Evolutionary conservation across 2,888 invertebrate species (phyloP), one percentile per base, ranked within the genome.

Genomic region (Latrodectus elegans): DNA sequence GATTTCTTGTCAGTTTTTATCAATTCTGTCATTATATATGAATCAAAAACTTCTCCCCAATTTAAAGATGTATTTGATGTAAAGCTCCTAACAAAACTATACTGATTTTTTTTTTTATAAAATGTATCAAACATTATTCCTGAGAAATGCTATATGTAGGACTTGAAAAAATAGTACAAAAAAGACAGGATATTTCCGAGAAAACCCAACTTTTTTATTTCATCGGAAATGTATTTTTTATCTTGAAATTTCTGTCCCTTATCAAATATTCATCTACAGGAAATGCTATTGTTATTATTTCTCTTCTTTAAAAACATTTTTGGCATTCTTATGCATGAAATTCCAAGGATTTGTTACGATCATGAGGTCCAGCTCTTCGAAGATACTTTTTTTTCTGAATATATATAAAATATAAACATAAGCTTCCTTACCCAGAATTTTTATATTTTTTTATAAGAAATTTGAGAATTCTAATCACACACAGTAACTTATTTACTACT

Each of bases 181-280:
- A 75, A 75, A 85, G 85, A 67, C n/a, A n/a, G 74, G 73, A 79
- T 79, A 85, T 79, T 85, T 79, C 60, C 74, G 49, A 60, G 65
- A 55, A 85, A 85, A 77, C 76, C 3, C 77, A 65, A 52, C 79
- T 77, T 85, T n/a, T 60, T 79, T 79, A 79, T 79, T 74, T 73
- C 70, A 79, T 79, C 79, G 85, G 74, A 85, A 85, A 85, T 74
- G 74, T 53, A 53, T 81, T 73, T 74, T 74, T 53, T 55, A 14
- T 14, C n/a, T 68, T 17, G 49, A n/a, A 55, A 73, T 84, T 78
- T 74, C 53, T 68, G 79, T 79, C 68, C 64, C 75, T 52, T 85
- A 79, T 85, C 79, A 85, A 85, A 85, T 85, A 85, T 85, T 85
- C 79, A 85, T 85, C 75, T 85, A 64, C 74, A 79, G 73, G 73